Evolutionary conservation across 2,888 invertebrate genomes (phyloP), one percentile per base, ranked within the genome.

Genomic region (Nomada fucata): DNA sequence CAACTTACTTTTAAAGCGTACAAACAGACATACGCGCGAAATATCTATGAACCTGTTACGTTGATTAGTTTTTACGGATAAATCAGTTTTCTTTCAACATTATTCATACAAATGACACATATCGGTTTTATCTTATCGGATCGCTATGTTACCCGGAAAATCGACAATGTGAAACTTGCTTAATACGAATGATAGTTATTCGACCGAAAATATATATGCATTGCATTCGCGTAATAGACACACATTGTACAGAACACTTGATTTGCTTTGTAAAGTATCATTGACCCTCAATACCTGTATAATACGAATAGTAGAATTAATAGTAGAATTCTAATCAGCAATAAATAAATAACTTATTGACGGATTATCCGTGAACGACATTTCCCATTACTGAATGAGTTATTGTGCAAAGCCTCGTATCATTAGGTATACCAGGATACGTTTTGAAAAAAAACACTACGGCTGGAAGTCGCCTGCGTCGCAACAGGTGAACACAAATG

Each of bases 401-500:
- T 15, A 57, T 11, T 10, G 44, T 44, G 20, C n/a, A 20, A 67
- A 64, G 15, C 15, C 3, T 57, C 50, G 42, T 60, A 23, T 42
- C 55, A 71, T 72, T 20, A 50, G 68, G 13, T 69, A 47, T 69
- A 83, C 70, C 75, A 69, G 72, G 50, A 83, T 55, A 75, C 50
- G 68, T 42, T 75, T 11, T 55, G 47, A 36, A 36, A 36, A 36
- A 36, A 36, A 36, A 7, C 36, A 36, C 36, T 42, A 60, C 52
- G 55, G 11, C 26, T 77, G 60, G 52, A 59, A 64, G 63, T 57
- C 61, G 70, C 67, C 55, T 75, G 70, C 79, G 84, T 83, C 83
- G 67, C 84, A 79, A 84, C 84, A 84, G 84, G 84, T 84, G 76
- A 76, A 84, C 83, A 77, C 80, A 67, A 52, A 69, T 68, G 9